These are phyloP conservation scores for Amazona vittata DNA, from an alignment of 2,113 vertebrate species.

Conservation along the genomic window DNA sequence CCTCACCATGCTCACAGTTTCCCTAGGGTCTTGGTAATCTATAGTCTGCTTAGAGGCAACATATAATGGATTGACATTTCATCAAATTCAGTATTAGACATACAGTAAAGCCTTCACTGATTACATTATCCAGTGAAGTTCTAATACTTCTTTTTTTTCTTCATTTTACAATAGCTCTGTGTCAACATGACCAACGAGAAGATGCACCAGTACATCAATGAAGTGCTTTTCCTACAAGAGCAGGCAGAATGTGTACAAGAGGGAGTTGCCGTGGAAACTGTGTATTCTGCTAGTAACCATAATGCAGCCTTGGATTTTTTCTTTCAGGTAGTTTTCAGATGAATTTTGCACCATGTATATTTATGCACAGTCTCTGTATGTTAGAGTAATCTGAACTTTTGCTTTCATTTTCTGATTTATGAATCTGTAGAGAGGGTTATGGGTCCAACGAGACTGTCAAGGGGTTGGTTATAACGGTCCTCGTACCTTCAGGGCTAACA, in stretches of 20 bases:
- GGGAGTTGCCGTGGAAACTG: constrained; percentile 89
- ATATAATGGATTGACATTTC: neutral
- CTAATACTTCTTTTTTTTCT: neutral
- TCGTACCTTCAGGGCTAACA: neutral
- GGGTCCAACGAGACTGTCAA: neutral
- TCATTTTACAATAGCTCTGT: constrained; percentile 82
- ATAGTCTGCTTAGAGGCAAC: neutral
- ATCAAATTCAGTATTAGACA: neutral
- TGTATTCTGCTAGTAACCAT: constrained; percentile 83
- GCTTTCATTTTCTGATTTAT: neutral
- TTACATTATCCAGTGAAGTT: constrained; percentile 13
- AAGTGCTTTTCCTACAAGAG: constrained; percentile 92
- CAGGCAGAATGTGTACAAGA: constrained; percentile 92
- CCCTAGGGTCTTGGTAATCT: neutral
- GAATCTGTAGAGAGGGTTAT: neutral
- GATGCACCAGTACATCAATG: constrained; percentile 87
- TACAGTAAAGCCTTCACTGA: neutral
- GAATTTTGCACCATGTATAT: neutral
- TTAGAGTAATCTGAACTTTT: neutral
- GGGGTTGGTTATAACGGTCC: neutral
- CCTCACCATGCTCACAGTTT: neutral
- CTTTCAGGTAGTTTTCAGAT: constrained; percentile 85
- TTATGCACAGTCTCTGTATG: neutral
- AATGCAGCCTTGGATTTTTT: constrained; percentile 89
- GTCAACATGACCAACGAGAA: constrained; percentile 97